Conservation (phyloP, 2,888 invertebrate genomes). For the Melieria picta region DNA sequence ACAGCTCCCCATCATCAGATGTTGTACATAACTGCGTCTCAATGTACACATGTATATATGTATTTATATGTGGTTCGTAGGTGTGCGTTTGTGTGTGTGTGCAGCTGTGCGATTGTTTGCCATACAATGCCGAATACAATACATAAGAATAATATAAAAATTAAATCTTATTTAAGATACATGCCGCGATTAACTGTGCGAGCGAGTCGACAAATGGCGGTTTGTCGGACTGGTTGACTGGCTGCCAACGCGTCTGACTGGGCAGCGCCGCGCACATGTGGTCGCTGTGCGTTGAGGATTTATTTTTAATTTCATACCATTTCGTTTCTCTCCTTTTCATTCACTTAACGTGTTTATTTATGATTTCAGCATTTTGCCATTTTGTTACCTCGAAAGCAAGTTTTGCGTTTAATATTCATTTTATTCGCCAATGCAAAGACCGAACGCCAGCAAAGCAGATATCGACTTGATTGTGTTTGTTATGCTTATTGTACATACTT, state of each 20-base stretch:
- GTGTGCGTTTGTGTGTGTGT: slow-evolving; percentile 5
- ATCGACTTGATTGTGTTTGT: too few species aligned
- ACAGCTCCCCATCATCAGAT: slow-evolving; percentile 21
- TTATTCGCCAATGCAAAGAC: slow-evolving; percentile 2
- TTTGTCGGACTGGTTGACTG: too few species aligned
- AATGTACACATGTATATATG: slow-evolving; percentile 46
- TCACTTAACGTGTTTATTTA: background rate
- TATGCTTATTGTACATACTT: background rate
- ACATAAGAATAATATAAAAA: slow-evolving; percentile 1
- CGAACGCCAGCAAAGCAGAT: too few species aligned
- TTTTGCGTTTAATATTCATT: slow-evolving; percentile 12
- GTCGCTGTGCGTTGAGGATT: background rate
- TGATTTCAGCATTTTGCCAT: background rate
- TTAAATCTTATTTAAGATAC: slow-evolving; percentile 21
- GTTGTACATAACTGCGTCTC: slow-evolving; percentile 45
- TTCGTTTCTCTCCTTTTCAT: background rate
- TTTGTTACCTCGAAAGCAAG: slow-evolving; percentile 11
- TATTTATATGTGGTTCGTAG: slow-evolving; percentile 9
- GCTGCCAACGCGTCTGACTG: too few species aligned
- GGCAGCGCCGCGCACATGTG: background rate
- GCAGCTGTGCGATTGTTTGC: slow-evolving; percentile 13
- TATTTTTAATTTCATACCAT: background rate
- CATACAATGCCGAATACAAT: background rate
- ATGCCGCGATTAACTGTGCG: slow-evolving; percentile 1
- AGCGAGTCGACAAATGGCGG: background rate